Evolutionary conservation across 2,797 vertebrate species (phyloP).

Genomic region (Glyptemys insculpta): DNA sequence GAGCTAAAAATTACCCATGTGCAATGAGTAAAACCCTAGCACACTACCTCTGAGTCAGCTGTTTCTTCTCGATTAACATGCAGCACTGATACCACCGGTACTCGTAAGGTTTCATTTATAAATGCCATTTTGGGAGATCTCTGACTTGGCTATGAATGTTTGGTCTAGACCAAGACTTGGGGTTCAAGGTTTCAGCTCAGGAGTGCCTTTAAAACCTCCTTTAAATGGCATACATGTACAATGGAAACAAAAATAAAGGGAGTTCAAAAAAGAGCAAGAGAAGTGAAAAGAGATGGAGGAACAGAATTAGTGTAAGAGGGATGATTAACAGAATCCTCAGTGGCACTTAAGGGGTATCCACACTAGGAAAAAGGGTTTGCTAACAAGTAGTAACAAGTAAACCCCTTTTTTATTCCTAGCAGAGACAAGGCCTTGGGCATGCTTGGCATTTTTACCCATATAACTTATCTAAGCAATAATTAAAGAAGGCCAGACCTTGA

Average conservation of each 20-base stretch:
- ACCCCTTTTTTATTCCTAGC: background rate
- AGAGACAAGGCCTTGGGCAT: background rate
- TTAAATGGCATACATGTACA: background rate
- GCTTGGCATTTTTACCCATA: background rate
- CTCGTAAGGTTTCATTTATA: background rate
- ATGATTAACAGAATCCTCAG: background rate
- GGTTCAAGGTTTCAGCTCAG: background rate
- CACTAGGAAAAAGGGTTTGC: background rate
- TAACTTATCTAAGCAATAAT: background rate
- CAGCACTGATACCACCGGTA: background rate
- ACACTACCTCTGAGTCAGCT: background rate
- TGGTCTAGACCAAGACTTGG: background rate
- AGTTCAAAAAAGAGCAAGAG: background rate
- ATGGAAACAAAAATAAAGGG: background rate
- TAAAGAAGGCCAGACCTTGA: background rate
- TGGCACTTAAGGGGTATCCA: background rate
- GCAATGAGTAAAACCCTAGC: background rate
- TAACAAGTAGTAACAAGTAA: background rate
- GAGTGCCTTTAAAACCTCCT: background rate
- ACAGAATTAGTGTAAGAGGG: background rate
- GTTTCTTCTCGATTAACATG: background rate
- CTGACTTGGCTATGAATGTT: background rate
- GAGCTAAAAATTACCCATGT: background rate
- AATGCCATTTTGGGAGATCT: background rate
- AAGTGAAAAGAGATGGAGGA: background rate